Evolutionary conservation across 1,140 invertebrate genomes (phyloP).

Genomic region (Ctenoplectra terminalis): DNA sequence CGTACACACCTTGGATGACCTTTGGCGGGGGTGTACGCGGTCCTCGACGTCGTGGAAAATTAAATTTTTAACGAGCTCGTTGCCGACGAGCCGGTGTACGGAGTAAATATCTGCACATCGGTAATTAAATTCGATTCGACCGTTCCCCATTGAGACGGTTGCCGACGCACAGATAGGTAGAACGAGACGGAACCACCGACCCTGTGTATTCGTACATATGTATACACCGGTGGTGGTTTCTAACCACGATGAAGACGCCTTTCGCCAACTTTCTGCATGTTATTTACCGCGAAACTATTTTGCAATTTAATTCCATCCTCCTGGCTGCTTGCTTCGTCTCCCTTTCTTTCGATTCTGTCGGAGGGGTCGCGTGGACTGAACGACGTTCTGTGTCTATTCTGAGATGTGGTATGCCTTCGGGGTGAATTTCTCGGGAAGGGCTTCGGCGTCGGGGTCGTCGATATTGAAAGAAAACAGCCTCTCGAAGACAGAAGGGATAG

Average conservation of each 20-base stretch:
- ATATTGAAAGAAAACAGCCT: not conserved
- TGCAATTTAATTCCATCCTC: slow-evolving; percentile 63
- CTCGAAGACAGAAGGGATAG: too few relatives aligned
- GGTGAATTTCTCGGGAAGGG: not conserved
- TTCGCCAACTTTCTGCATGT: slow-evolving; percentile 67
- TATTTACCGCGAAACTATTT: slow-evolving; percentile 76
- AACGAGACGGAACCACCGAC: not conserved
- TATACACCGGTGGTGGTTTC: not conserved
- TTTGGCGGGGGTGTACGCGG: slow-evolving; percentile 16
- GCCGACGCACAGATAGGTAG: not conserved
- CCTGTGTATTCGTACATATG: slow-evolving; percentile 19
- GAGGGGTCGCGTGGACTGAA: not conserved
- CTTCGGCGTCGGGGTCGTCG: not conserved
- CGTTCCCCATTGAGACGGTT: slow-evolving; percentile 27
- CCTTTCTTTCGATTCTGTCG: not conserved
- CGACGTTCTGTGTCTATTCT: not conserved
- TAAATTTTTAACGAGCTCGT: slow-evolving; percentile 77
- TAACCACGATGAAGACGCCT: slow-evolving; percentile 49
- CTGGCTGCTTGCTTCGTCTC: too few relatives aligned
- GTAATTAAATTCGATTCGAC: slow-evolving; percentile 78
- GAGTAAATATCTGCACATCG: slow-evolving; percentile 78
- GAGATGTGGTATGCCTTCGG: not conserved
- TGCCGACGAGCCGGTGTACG: slow-evolving; percentile 50
- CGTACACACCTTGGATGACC: slow-evolving; percentile 54
- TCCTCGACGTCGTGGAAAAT: slow-evolving; percentile 57